phyloP scores from a whole-genome alignment of 2,113 vertebrate genomes.

The Tympanuchus pallidicinctus region DNA sequence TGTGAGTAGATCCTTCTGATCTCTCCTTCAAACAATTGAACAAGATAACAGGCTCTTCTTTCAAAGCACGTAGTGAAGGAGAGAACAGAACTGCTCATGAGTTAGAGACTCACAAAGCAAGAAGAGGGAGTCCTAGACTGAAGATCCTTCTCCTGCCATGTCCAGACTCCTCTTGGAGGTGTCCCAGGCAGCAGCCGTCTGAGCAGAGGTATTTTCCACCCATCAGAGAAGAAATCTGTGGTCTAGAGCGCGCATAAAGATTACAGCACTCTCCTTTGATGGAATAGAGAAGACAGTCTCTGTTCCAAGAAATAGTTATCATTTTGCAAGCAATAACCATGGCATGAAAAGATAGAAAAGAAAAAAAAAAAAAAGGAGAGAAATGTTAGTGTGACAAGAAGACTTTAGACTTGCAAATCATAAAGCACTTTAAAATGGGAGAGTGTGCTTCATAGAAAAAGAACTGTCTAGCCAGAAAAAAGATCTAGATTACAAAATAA shows the following conservation, averaged over 20 bases:
- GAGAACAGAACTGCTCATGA: not conserved
- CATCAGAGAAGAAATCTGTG: not conserved
- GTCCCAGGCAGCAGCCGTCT: not conserved
- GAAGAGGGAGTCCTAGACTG: not conserved
- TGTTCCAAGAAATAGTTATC: not conserved
- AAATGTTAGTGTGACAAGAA: not conserved
- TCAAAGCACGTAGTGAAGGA: not conserved
- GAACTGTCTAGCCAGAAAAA: not conserved
- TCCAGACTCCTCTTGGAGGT: not conserved
- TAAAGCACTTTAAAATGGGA: not conserved
- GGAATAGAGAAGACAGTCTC: not conserved
- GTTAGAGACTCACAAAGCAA: not conserved
- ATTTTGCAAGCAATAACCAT: not conserved
- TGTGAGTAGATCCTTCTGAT: not conserved
- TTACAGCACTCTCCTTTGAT: not conserved
- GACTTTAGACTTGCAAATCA: not conserved
- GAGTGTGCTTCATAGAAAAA: not conserved
- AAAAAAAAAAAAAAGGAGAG: not conserved
- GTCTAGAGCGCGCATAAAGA: not conserved
- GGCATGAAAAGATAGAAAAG: not conserved
- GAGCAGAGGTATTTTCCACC: not conserved
- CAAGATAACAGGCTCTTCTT: not conserved
- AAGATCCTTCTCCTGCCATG: not conserved
- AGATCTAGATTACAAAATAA: not conserved
- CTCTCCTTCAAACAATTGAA: not conserved